Evolutionary conservation across 2,797 vertebrate species (phyloP).

Genomic region (Pristis pectinata): DNA sequence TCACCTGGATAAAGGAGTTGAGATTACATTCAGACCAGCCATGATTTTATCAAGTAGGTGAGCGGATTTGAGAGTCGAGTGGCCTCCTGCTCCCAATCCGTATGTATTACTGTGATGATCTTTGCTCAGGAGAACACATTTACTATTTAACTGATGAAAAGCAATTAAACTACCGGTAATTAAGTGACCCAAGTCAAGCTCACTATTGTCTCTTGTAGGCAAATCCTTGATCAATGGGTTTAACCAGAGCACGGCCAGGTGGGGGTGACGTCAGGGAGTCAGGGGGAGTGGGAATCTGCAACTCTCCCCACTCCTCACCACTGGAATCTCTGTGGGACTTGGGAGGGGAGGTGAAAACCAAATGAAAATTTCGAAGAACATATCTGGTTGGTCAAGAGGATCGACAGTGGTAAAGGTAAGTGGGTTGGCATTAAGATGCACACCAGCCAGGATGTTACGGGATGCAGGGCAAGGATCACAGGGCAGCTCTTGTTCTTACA

Average conservation of each 20-base stretch:
- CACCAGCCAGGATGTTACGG: not conserved
- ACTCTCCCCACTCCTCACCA: not conserved
- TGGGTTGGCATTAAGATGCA: not conserved
- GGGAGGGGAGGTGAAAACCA: too few relatives aligned
- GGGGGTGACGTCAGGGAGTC: not conserved
- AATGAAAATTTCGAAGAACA: not conserved
- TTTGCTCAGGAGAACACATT: not conserved
- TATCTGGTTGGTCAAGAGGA: not conserved
- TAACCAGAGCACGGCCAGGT: too few relatives aligned
- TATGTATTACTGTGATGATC: not conserved
- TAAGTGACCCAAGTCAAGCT: not conserved
- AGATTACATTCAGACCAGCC: too few relatives aligned
- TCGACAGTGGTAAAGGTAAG: not conserved
- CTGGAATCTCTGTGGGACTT: not conserved
- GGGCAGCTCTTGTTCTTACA: not conserved
- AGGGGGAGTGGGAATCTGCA: not conserved
- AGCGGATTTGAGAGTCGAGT: too few relatives aligned
- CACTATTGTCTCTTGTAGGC: not conserved
- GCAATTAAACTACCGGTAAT: not conserved
- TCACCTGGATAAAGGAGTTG: too few relatives aligned
- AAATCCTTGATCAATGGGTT: too few relatives aligned
- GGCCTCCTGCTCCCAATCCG: too few relatives aligned
- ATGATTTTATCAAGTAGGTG: too few relatives aligned
- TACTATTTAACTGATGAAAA: not conserved
- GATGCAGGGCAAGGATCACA: not conserved